Evolutionary conservation across 2,113 vertebrate genomes (phyloP).

Genomic region (Corythaixoides concolor): DNA sequence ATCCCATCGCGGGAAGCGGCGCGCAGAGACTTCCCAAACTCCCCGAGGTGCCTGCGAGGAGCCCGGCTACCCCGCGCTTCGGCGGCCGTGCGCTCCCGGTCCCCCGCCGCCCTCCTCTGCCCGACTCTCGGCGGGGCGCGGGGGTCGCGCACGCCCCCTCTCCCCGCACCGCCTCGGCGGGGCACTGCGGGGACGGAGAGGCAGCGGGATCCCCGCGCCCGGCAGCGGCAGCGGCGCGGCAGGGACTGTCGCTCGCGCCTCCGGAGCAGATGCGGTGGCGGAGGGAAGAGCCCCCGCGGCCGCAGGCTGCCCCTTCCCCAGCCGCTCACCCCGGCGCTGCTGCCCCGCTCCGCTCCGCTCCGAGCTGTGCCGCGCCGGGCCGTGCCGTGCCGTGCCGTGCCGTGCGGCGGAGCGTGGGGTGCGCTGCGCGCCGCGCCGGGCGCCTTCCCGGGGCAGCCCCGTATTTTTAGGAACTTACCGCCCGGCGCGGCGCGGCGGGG

Average conservation of each 20-base stretch:
- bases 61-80: not conserved
- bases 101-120: not conserved
- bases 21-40: not conserved
- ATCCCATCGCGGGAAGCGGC: not conserved
- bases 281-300: not conserved
- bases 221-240: not conserved
- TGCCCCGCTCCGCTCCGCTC: not conserved
- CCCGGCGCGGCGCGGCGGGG: constrained; percentile 85
- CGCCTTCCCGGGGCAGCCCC: constrained; percentile 42
- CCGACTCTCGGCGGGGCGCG: not conserved
- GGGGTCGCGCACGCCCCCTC: not conserved
- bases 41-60: not conserved
- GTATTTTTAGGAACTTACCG: constrained; percentile 89
- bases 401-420: not conserved
- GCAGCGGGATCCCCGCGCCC: not conserved
- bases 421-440: not conserved
- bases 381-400: not conserved
- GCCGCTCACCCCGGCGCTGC: not conserved
- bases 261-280: not conserved
- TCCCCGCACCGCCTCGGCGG: not conserved
- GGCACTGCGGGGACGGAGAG: not conserved
- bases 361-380: not conserved
- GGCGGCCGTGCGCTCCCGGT: not conserved
- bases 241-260: not conserved
- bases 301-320: not conserved